phyloP scores from a whole-genome alignment of 2,797 vertebrate genomes.

The Pachyuromys duprasi region DNA sequence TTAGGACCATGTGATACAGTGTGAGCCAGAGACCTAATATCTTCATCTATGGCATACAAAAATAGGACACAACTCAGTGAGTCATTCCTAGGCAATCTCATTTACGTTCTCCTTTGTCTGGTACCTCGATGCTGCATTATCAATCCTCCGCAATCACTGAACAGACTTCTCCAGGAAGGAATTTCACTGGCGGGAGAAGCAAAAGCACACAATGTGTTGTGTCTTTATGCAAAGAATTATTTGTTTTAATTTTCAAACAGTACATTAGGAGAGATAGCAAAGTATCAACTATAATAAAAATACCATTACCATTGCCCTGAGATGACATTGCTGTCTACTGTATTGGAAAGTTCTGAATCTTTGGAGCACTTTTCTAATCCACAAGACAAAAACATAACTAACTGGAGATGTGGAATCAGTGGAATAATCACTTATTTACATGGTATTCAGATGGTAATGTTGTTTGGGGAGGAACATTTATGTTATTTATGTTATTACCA shows the following conservation, averaged over 20 bases:
- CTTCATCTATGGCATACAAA: background rate
- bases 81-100: background rate
- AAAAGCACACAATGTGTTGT: background rate
- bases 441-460: constrained; percentile 66
- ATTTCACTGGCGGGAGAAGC: background rate
- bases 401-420: constrained; percentile 8
- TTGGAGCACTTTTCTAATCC: background rate
- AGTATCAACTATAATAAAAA: background rate
- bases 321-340: background rate
- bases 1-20: background rate
- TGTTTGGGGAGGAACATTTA: constrained; percentile 48
- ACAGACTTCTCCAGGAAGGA: background rate
- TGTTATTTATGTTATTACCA: constrained; percentile 47
- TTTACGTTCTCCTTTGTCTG: background rate
- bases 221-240: background rate
- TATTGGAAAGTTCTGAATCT: background rate
- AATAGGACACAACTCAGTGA: background rate
- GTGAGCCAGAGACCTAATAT: background rate
- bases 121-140: background rate
- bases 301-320: background rate
- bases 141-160: background rate
- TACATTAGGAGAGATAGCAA: background rate
- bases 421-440: constrained; percentile 49
- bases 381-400: background rate
- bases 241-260: constrained; percentile 6